phyloP scores from a whole-genome alignment of 1,140 invertebrate species.

The Anagrus nilaparvatae region DNA sequence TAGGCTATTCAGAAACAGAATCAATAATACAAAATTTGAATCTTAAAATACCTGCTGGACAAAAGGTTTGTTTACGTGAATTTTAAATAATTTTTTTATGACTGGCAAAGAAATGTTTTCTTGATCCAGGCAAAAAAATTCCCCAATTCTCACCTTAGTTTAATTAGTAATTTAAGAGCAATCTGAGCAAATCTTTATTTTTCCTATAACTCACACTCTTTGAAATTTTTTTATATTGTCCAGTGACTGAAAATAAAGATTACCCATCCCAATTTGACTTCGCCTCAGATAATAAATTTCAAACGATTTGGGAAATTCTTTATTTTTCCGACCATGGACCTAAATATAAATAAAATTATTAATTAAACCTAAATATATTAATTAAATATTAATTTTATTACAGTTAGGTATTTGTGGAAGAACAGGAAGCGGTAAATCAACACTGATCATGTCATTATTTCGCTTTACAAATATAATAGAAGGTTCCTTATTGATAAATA shows the following conservation, averaged over 20 bases:
- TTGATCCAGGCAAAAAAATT: too few relatives aligned
- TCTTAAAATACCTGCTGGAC: conserved; percentile 51
- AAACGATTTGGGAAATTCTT: too few relatives aligned
- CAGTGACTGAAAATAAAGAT: neutral
- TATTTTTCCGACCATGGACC: too few relatives aligned
- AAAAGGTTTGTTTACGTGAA: conserved; percentile 55
- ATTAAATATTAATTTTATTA: neutral
- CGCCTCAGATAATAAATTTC: too few relatives aligned
- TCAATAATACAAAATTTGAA: too few relatives aligned
- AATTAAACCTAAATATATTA: neutral
- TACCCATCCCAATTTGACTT: too few relatives aligned
- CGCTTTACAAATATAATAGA: conserved; percentile 50
- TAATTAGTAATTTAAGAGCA: too few relatives aligned
- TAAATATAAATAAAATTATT: neutral
- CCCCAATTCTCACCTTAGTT: too few relatives aligned
- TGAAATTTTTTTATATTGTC: neutral
- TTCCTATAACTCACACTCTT: conserved; percentile 6
- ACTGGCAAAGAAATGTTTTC: too few relatives aligned
- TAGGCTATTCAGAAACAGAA: too few relatives aligned
- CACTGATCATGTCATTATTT: conserved; percentile 59
- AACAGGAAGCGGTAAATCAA: conserved; percentile 73
- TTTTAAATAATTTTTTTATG: too few relatives aligned
- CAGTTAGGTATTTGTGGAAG: conserved; percentile 71
- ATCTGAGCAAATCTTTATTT: conserved; percentile 4
- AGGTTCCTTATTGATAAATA: conserved; percentile 62